Base-by-base conservation (phyloP, 2,888 invertebrate genomes). In the Drosophila recens region DNA sequence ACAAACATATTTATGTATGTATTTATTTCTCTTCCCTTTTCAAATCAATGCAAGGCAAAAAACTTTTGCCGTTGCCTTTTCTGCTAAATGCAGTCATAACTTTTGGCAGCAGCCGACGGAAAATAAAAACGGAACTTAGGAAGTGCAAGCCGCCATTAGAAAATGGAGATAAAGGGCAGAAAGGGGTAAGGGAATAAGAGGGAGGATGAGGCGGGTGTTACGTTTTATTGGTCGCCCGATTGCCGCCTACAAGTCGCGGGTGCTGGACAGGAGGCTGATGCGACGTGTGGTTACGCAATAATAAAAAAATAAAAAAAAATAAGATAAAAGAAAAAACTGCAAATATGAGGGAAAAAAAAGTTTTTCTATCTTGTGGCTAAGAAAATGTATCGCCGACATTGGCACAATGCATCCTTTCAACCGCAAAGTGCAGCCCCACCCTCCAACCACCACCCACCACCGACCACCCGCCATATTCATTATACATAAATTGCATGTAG, bases 1-100 rank as follows among this genome's bases (percentile, higher is more conserved):
- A 69, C 34, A 53, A 43, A 51, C 51, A 65, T 71, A 56, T 51
- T 34, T 42, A 15, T 61, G 42, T 61, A 72, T 57, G 57, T 77
- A 69, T 52, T 78, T 63, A 63, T 56, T 70, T 56, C 78, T 64
- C 59, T 65, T 51, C 67, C 71, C 80, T 69, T 86, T 86, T 75
- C 74, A 87, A 88, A 86, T 88, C 84, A 86, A 88, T 88, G 84
- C 80, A 82, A 87, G 75, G 70, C 58, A 59, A 65, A 65, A 69
- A 78, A 66, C 63, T 74, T 88, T 86, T 86, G 70, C 69, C 80
- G 52, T 71, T 78, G 67, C 52, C 54, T 53, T 61, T 71, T 42
- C 75, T 72, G 80, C 87, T 86, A 85, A 85, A 85, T 88, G 86
- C 86, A 86, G 86, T 89, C 89, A 86, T 86, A 86, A 86, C 89